Evolutionary conservation across 1,140 invertebrate species (phyloP).

Genomic region (Pentalonia nigronervosa): DNA sequence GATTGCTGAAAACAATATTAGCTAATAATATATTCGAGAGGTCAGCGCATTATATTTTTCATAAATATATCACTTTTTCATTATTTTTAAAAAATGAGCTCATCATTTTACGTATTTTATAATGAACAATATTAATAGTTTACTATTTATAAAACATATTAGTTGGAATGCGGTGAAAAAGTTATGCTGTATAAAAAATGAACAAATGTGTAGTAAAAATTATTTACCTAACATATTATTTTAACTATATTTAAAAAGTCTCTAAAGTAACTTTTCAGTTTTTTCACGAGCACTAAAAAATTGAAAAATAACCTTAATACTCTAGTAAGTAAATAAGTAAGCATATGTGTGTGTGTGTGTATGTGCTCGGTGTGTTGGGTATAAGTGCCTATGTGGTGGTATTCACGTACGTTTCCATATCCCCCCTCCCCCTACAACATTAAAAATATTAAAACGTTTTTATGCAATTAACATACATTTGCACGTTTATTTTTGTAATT

Average conservation of each 20-base stretch:
- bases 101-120: background rate
- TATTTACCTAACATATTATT: background rate
- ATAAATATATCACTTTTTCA: background rate
- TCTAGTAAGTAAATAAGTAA: too few relatives aligned
- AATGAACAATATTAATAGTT: background rate
- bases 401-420: too few relatives aligned
- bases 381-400: too few relatives aligned
- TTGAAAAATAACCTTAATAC: background rate
- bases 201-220: background rate
- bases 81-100: background rate
- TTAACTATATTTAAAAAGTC: background rate
- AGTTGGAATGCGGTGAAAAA: background rate
- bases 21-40: background rate
- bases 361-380: too few relatives aligned
- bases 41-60: background rate
- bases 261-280: background rate
- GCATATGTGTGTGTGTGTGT: too few relatives aligned
- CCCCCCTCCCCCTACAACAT: too few relatives aligned
- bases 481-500: too few relatives aligned
- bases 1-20: background rate
- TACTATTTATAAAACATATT: background rate
- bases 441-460: too few relatives aligned
- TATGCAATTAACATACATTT: too few relatives aligned
- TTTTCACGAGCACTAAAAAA: background rate
- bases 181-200: background rate